Evolutionary conservation across 2,888 invertebrate species (phyloP), one percentile per base, ranked within the genome.

Genomic region (Epinotia ramella): DNA sequence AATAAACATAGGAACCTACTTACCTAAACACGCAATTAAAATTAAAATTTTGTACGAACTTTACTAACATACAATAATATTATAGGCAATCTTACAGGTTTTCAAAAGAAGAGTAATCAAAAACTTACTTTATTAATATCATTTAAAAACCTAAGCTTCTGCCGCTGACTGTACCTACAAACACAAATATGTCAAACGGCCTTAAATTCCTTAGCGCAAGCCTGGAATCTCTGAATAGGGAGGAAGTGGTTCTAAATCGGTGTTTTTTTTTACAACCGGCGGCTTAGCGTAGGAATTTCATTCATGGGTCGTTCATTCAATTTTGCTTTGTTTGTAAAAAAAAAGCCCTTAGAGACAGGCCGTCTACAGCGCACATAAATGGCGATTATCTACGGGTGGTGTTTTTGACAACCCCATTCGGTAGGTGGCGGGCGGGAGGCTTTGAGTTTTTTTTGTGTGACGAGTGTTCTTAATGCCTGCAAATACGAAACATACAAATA

Each of bases 261-360:
- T 80, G 77, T 76, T 83, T 83, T 84, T 85, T 90, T 87, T 89
- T 86, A 85, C 65, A 77, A 59, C 33, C 70, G 77, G 77, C 74
- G 92, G 93, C 92, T 93, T 90, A 89, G 84, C 83, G 71, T 79
- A 82, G 90, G 93, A 92, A 93, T 93, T 93, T 91, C 93, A 94
- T 94, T 94, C 89, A 91, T 82, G 79, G 80, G 77, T 81, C 83
- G 82, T 86, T 88, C 91, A 91, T 89, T 91, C 88, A 75, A 40
- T 77, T 79, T 83, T 82, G 88, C 88, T 91, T 91, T 90, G 88
- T 90, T 86, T 78, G 81, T 86, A 83, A 83, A 87, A 84, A 84
- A 82, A 83, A 81, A 84, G 84, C 85, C 89, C 88, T 88, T 85
- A 89, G 87, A 85, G 93, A 90, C 93, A 90, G 82, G 88, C 90